Evolutionary conservation across 2,113 vertebrate genomes (phyloP).

Genomic region (Oryzias javanicus): DNA sequence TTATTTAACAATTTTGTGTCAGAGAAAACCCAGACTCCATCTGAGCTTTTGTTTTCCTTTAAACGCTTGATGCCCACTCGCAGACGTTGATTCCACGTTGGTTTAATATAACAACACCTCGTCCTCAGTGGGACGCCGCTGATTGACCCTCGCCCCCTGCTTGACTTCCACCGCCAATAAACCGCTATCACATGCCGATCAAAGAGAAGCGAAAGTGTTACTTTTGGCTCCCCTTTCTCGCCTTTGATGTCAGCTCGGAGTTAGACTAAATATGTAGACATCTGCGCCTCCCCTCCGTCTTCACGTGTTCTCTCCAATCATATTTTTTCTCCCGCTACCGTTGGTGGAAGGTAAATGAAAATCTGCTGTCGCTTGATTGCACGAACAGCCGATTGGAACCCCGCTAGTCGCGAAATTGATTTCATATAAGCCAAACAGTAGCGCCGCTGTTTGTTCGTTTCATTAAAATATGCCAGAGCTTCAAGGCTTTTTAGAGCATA

Average conservation of each 20-base stretch:
- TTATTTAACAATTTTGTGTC: too few relatives aligned
- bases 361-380: constrained; percentile 80
- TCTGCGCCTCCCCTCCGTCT: constrained; percentile 54
- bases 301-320: constrained; percentile 59
- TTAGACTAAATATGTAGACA: constrained; percentile 77
- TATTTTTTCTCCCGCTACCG: constrained; percentile 39
- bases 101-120: constrained; percentile 68
- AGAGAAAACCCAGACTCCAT: not conserved
- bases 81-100: constrained; percentile 54
- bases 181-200: constrained; percentile 73
- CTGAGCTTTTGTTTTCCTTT: not conserved
- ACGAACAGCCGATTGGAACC: constrained; percentile 82
- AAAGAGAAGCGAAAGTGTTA: constrained; percentile 74
- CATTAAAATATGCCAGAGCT: constrained; percentile 81
- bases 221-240: constrained; percentile 70
- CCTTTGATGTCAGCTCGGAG: constrained; percentile 74
- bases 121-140: constrained; percentile 37
- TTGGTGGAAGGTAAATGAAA: constrained; percentile 72
- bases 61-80: constrained; percentile 16
- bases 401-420: constrained; percentile 80
- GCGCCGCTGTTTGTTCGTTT: constrained; percentile 80
- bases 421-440: constrained; percentile 77
- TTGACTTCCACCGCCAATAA: constrained; percentile 74
- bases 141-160: constrained; percentile 59
- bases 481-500: constrained; percentile 46